phyloP scores from a whole-genome alignment of 2,797 vertebrate species.

The Eremophila alpestris region DNA sequence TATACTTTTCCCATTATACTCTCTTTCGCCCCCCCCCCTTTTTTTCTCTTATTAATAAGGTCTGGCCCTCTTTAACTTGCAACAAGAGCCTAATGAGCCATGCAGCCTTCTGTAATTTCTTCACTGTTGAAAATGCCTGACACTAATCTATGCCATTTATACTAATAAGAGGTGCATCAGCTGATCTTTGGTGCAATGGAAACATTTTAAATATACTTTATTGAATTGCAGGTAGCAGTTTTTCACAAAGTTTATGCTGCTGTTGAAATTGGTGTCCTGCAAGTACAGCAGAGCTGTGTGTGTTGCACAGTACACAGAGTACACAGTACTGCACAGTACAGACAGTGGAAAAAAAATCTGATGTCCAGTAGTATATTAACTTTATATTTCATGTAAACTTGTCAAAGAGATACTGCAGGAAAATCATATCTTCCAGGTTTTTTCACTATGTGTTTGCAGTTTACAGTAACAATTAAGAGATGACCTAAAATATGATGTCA shows the following conservation, averaged over 20 bases:
- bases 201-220: conserved; percentile 72
- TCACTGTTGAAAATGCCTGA: conserved; percentile 80
- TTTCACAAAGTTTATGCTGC: conserved; percentile 36
- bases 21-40: conserved; percentile 4
- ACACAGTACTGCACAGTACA: not conserved
- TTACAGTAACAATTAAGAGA: conserved; percentile 2
- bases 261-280: conserved; percentile 10
- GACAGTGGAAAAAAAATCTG: not conserved
- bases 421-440: not conserved
- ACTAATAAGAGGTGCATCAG: conserved; percentile 80
- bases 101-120: conserved; percentile 81
- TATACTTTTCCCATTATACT: conserved; percentile 24
- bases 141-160: conserved; percentile 83
- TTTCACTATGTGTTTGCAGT: not conserved
- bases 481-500: conserved; percentile 46
- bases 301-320: not conserved
- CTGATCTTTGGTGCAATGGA: conserved; percentile 76
- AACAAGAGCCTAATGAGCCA: conserved; percentile 80
- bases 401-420: conserved; percentile 9
- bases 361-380: not conserved
- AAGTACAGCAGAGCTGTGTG: not conserved
- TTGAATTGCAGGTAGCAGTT: conserved; percentile 63
- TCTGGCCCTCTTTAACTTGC: conserved; percentile 78
- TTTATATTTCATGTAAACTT: conserved; percentile 7
- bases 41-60: conserved; percentile 78